Evolutionary conservation across 2,888 invertebrate species (phyloP), one percentile per base, ranked within the genome.

Genomic region (Eustalomyia histrio): DNA sequence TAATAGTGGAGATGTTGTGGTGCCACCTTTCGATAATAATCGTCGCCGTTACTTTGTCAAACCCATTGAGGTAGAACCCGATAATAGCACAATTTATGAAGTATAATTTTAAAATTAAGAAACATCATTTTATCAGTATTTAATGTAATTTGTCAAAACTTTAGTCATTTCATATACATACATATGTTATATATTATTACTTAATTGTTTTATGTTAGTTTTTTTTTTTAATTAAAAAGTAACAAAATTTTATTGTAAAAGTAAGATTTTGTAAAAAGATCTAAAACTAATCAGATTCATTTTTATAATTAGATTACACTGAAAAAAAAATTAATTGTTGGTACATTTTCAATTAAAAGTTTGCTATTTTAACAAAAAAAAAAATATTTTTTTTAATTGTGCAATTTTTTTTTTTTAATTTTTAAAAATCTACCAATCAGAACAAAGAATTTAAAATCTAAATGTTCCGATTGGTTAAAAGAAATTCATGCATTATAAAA

Each of bases 21-120:
- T 61, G 43, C 52, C 73, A 55, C 39, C 84, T 18, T 21, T 76
- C 52, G 24, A 84, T 43, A 76, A 82, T 63, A 88, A 90, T 83
- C 89, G 90, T 63, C 86, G 86, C 73, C 88, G 88, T 76, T 90
- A 88, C 82, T 89, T 90, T 71, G 83, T 90, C 14, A 89, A 89
- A 83, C 88, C 90, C 43, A 86, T 89, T 60, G 85, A 87, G 80
- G 86, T 90, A 72, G 88, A 90, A 60, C 84, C 86, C 71, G 88
- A 87, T 80, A 89, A 89, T 80, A 88, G 84, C 84, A 90, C 89
- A 73, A 81, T 88, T 33, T 90, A 90, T 69, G 35, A 79, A 69
- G 52, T 73, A 64, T 82, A 82, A 80, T 63, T 76, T 43, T 29
- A 65, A 60, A 60, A 35, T 71, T 53, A 47, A 47, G n/a, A n/a